phyloP scores from a whole-genome alignment of 2,797 vertebrate species.

The Echiichthys vipera region DNA sequence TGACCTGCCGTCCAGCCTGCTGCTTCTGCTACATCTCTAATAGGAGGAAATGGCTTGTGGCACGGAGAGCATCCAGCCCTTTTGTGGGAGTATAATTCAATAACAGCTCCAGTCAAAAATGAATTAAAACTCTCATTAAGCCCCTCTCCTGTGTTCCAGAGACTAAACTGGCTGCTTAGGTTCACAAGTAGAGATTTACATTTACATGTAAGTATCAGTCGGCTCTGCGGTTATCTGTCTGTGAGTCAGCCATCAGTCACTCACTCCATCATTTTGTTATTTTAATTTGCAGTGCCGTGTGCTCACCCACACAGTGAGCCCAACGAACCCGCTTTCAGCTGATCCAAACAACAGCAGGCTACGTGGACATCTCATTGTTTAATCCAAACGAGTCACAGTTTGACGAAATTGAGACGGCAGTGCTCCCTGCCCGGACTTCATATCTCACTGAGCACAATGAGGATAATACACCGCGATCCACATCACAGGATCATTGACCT shows the following conservation, averaged over 20 bases:
- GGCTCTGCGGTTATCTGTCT: conserved; percentile 51
- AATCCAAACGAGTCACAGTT: conserved; percentile 37
- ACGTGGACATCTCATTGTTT: conserved; percentile 24
- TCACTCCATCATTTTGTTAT: conserved; percentile 66
- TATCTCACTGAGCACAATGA: conserved; percentile 61
- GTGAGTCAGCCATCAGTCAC: conserved; percentile 75
- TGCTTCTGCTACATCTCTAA: conserved; percentile 75
- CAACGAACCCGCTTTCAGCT: conserved; percentile 35
- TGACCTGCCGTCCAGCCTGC: conserved; percentile 55
- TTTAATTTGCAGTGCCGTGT: conserved; percentile 51
- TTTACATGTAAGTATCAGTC: conserved; percentile 57
- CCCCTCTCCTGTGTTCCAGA: conserved; percentile 63
- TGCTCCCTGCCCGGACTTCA: conserved; percentile 35
- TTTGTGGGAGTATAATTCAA: conserved; percentile 85
- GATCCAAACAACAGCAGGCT: conserved; percentile 45
- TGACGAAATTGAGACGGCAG: conserved; percentile 34
- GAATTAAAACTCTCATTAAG: conserved; percentile 84
- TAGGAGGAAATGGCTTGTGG: conserved; percentile 81
- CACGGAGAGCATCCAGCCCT: conserved; percentile 72
- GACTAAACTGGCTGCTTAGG: conserved; percentile 60
- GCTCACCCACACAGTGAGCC: conserved; percentile 67
- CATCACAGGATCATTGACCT: conserved; percentile 65
- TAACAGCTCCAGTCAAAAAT: conserved; percentile 80
- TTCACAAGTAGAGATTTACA: conserved; percentile 64
- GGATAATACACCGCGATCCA: conserved; percentile 40